Base-by-base conservation (phyloP, 2,888 invertebrate genomes). In the Zygaena filipendulae region DNA sequence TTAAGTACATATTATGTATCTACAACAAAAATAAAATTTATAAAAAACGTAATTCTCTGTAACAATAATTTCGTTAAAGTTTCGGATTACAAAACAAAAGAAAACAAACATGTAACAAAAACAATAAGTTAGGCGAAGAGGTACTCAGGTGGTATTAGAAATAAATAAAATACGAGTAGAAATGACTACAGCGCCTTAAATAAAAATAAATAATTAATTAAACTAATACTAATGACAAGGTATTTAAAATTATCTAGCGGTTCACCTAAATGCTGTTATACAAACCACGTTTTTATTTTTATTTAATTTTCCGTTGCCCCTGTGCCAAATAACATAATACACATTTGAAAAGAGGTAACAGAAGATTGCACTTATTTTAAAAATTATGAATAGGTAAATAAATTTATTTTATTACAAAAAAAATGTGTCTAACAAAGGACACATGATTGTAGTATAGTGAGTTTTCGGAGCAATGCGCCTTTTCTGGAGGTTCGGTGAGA, bases 211-310 rank as follows among this genome's bases (percentile, higher is more conserved):
- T 75, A 74, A 63, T 67, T 6, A 16, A 16, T 16, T 6, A 16
- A 6, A 69, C 66, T 77, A 77, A 71, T 60, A 68, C 79, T 79
- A 79, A 75, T 79, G 79, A 79, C 79, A 75, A 79, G 79, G 77
- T 72, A 77, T 69, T 70, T 67, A 72, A 71, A 66, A 59, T 71
- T 52, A 48, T 52, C 79, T 77, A 77, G 66, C 75, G 74, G 71
- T 69, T 71, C 67, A 67, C 63, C 69, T 72, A 71, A 59, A 53
- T 53, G 58, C 58, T 64, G 61, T 56, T 59, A 58, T 57, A 68
- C n/a, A n/a, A n/a, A n/a, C 61, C 60, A 64, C 58, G 45, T 56
- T n/a, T n/a, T n/a, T n/a, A n/a, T n/a, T n/a, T n/a, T n/a, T n/a
- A 42, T 42, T 43, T 47, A 42, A 71, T 74, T 75, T 77, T 79